Evolutionary conservation across 2,888 invertebrate species (phyloP).

Genomic region (Nymphalis polychloros): DNA sequence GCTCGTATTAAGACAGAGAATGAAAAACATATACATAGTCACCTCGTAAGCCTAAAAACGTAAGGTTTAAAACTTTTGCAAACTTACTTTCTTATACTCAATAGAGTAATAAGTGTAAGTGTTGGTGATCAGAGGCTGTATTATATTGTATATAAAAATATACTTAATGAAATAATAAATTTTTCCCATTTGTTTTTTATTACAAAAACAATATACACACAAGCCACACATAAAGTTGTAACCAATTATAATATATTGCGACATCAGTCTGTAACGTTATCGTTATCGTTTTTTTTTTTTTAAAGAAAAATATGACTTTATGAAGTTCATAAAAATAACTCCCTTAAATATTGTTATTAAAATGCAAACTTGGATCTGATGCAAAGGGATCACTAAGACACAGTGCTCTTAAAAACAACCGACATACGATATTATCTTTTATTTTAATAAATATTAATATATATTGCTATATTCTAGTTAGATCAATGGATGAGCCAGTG

Average conservation of each 20-base stretch:
- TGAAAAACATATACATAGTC: too few species aligned
- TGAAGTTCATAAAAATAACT: constrained; percentile 19
- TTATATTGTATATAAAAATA: not conserved
- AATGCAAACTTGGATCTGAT: constrained; percentile 24
- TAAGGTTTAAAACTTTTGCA: too few species aligned
- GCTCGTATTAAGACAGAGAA: too few species aligned
- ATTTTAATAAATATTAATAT: too few species aligned
- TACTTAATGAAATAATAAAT: not conserved
- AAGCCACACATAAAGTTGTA: not conserved
- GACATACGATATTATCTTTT: not conserved
- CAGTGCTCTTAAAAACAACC: constrained; percentile 1
- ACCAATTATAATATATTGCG: not conserved
- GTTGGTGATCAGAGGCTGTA: too few species aligned
- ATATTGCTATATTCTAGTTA: too few species aligned
- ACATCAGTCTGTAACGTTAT: not conserved
- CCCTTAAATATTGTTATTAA: constrained; percentile 17
- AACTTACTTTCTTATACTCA: too few species aligned
- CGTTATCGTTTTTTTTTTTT: constrained; percentile 10
- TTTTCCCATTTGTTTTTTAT: not conserved
- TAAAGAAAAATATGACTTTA: constrained; percentile 13
- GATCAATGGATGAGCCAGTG: too few species aligned
- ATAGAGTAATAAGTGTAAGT: too few species aligned
- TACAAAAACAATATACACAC: too few species aligned
- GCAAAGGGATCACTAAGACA: constrained; percentile 1
- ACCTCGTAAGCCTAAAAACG: not conserved